Evolutionary conservation across 2,113 vertebrate species (phyloP), one percentile per base, ranked within the genome.

Genomic region (Siniperca chuatsi): DNA sequence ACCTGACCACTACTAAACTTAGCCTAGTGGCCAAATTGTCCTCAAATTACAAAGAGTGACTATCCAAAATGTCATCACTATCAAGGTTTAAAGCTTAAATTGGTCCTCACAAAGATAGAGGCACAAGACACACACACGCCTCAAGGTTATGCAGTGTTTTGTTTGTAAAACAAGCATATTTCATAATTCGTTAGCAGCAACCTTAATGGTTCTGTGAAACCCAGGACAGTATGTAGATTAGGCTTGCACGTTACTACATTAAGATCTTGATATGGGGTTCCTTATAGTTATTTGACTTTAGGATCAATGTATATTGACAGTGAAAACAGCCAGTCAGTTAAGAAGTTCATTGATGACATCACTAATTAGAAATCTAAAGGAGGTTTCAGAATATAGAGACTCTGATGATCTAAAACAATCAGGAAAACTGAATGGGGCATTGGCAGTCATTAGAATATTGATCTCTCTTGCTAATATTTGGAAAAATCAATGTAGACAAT

Each of bases 281-380:
- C 40, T 16, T 72, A 21, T 7, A 21, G 29, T 29, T 48, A 6
- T 50, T 37, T 83, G 8, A 29, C 21, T 37, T 18, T 2, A 48
- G 5, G 15, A 78, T 84, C 40, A 50, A 75, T 88, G 44, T 42
- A 23, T 70, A 75, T 82, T 64, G 74, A 82, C 23, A 46, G 54
- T 48, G 57, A 57, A 57, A 66, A 33, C 52, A 23, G n/a, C 6
- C 5, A 10, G 16, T 69, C 37, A 37, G 21, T 54, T 33, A 61
- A 21, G 57, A 79, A 48, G 46, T 25, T 73, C 4, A 62, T 73
- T 64, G 64, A 69, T 58, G 54, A 60, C 76, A 64, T 42, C 23
- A 23, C 48, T 50, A 70, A 71, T 70, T 67, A 68, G 35, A 25
- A 68, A 62, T 33, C 3, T 62, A 15, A 23, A 48, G 20, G 10